These are phyloP conservation scores for Rhamphomyia laevipes DNA, from an alignment of 2,888 invertebrate species.

Conservation along the genomic window DNA sequence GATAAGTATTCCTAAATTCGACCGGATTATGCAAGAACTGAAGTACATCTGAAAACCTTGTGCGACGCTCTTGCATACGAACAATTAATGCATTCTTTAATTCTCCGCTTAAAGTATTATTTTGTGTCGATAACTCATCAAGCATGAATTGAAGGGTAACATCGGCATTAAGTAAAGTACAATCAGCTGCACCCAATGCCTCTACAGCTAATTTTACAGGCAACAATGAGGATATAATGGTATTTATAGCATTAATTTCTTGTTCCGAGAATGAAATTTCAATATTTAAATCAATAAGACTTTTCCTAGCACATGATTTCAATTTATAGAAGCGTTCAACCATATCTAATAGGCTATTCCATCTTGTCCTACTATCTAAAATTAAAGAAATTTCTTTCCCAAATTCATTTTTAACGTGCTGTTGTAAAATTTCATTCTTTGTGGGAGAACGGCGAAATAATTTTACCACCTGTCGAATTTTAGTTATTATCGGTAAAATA, in stretches of 20 bases:
- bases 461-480: not conserved
- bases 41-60: not conserved
- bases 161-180: no score
- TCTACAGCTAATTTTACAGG: slow-evolving; percentile 1
- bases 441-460: not conserved
- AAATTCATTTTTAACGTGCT: no score
- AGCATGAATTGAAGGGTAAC: not conserved
- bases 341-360: no score
- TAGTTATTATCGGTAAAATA: not conserved
- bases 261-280: no score
- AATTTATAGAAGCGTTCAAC: not conserved
- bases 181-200: not conserved
- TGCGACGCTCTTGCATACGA: not conserved
- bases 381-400: no score
- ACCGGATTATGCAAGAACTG: not conserved
- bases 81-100: not conserved
- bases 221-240: not conserved
- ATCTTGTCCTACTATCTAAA: no score
- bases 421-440: not conserved
- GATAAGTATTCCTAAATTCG: not conserved
- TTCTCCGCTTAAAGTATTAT: not conserved
- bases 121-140: not conserved
- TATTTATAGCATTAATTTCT: not conserved
- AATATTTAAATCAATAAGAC: not conserved
- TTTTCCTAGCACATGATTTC: not conserved